Base-by-base conservation (phyloP, 2,888 invertebrate genomes). In the Arrhopalites spinosus region DNA sequence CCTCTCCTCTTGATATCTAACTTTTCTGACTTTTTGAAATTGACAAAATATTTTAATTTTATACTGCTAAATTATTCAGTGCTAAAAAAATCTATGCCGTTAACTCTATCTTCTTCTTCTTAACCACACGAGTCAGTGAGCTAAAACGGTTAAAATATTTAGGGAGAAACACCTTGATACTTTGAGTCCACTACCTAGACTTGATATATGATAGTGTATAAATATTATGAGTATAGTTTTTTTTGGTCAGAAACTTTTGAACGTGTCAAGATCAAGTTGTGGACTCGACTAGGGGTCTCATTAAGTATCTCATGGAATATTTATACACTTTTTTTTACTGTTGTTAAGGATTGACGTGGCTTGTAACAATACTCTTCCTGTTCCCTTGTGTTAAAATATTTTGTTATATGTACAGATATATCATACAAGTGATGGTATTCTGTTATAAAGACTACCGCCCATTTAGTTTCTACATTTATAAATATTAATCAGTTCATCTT, bases 301-400 rank as follows among this genome's bases (percentile, higher is more conserved):
- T 59, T 59, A 59, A 59, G 25, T 25, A 59, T 25, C 25, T 59
- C 59, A 59, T 59, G 59, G 59, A 59, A 59, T 59, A 59, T 59
- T 59, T 59, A 59, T 59, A 59, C 15, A 59, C 59, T 59, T 59
- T 56, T n/a, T 56, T 59, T 53, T 20, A 59, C 59, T 59, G 25
- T 25, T 59, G 59, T 25, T 25, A n/a, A n/a, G n/a, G n/a, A n/a
- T 59, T 59, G 59, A 59, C 23, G 25, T 50, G 17, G 36, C 36
- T 36, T 36, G 36, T 3, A 36, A 7, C 5, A 36, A 7, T 36
- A 7, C 11, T 36, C 36, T 36, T 36, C 36, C 36, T 36, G 36
- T 36, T 36, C 36, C 36, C 11, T 36, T 36, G 36, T 36, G 5
- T 36, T 36, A n/a, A n/a, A n/a, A n/a, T n/a, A n/a, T n/a, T 56